phyloP scores from a whole-genome alignment of 1,140 invertebrate species.

The Lerema accius region DNA sequence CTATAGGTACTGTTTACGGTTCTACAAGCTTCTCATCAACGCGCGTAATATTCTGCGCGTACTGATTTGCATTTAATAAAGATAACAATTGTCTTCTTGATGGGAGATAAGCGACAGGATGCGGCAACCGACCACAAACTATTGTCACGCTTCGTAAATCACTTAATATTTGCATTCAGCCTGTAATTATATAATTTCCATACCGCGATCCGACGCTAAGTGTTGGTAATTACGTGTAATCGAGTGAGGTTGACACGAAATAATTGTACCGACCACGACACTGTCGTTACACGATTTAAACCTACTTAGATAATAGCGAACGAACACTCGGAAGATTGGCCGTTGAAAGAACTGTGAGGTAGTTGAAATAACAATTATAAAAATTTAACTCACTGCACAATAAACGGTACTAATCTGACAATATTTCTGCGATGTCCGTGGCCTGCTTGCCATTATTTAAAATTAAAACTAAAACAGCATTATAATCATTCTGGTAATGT shows the following conservation, averaged over 20 bases:
- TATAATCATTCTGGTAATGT: too few species aligned
- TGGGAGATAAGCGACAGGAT: background rate
- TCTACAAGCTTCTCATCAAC: too few species aligned
- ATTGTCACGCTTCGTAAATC: conserved; percentile 4
- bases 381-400: too few species aligned
- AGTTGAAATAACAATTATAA: too few species aligned
- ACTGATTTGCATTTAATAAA: background rate
- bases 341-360: too few species aligned
- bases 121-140: background rate
- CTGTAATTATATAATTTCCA: conserved; percentile 23
- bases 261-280: conserved; percentile 7
- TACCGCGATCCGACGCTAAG: conserved; percentile 1
- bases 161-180: conserved; percentile 15
- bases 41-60: too few species aligned
- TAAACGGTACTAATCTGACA: too few species aligned
- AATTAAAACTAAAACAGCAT: too few species aligned
- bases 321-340: background rate
- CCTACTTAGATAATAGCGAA: conserved; percentile 12
- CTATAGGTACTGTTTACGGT: too few species aligned
- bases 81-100: background rate
- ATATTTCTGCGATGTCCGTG: too few species aligned
- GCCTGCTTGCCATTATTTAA: too few species aligned
- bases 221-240: conserved; percentile 10
- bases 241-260: background rate
- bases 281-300: background rate